Evolutionary conservation across 2,113 vertebrate species (phyloP), one percentile per base, ranked within the genome.

Genomic region (Protobothrops mucrosquamatus): DNA sequence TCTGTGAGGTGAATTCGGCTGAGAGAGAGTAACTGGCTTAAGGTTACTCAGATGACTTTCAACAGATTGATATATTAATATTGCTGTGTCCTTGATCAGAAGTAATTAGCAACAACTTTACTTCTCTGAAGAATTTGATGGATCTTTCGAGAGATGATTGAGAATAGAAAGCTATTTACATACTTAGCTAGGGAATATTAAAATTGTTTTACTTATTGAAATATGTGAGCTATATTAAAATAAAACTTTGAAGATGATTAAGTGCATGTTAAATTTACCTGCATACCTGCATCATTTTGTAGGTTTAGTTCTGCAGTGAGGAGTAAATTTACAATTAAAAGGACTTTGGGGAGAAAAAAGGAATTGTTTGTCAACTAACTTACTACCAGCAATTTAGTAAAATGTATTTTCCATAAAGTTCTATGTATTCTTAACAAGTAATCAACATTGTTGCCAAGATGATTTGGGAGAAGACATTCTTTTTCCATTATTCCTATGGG

Each of bases 401-500:
- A 55, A 54, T 26, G 11, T 34, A 64, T 86, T 57, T 57, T 48
- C 29, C 4, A n/a, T n/a, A 39, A 90, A 64, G 22, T 87, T 54
- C 23, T n/a, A 29, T 85, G 20, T 90, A 90, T 51, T 90, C 87
- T 92, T 81, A 87, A 81, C 90, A 48, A 87, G 55, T 64, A 61
- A 87, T 48, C 46, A 87, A 24, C 51, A 64, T 39, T 54, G 8
- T 34, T 89, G 92, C 74, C 46, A 61, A 87, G 43, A 90, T 9
- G 34, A 10, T 34, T 20, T 10, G 61, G 88, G 56, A 93, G 24
- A 89, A 89, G 61, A 92, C 92, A 90, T 86, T 86, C 46, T 90
- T 26, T 20, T 90, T 15, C 22, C 29, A 86, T 89, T 23, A 48
- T 93, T 93, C 89, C 89, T 54, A 93, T 56, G 86, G 74, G 64